These are phyloP conservation scores for Oryzias woworae DNA, from an alignment of 2,113 vertebrate species.

Conservation along the genomic window DNA sequence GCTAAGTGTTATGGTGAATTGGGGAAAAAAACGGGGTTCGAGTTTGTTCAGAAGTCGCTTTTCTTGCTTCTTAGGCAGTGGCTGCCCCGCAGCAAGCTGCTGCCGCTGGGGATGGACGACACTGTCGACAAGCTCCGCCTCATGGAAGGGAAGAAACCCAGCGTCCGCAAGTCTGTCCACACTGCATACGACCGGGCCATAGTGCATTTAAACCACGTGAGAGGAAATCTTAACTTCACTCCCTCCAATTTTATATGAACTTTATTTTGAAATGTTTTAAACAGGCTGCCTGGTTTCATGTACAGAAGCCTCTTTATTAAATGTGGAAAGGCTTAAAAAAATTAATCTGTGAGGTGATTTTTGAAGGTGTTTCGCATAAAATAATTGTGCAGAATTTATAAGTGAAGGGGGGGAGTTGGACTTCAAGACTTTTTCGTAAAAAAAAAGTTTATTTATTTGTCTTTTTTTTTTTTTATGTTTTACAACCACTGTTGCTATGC, in stretches of 20 bases:
- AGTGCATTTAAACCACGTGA: conserved; percentile 89
- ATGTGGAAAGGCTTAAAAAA: conserved; percentile 5
- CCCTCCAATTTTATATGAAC: conserved; percentile 86
- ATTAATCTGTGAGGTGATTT: conserved; percentile 15
- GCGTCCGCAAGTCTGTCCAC: conserved; percentile 96
- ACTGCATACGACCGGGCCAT: conserved; percentile 94
- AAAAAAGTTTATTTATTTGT: conserved; percentile 38
- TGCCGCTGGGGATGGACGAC: conserved; percentile 89
- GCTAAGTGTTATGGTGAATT: too few relatives aligned
- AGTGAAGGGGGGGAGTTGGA: conserved; percentile 15
- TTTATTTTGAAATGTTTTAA: conserved; percentile 31
- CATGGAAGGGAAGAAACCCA: conserved; percentile 95
- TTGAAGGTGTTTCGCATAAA: conserved; percentile 39
- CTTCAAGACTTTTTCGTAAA: conserved; percentile 41
- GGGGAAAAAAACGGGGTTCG: neutral
- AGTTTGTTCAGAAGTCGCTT: conserved; percentile 9
- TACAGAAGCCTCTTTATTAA: conserved; percentile 32
- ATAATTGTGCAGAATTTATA: conserved; percentile 35
- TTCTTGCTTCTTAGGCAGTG: conserved; percentile 86
- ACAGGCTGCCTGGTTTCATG: conserved; percentile 20
- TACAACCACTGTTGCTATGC: conserved; percentile 57
- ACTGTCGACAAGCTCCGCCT: conserved; percentile 94
- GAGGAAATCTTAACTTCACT: conserved; percentile 86
- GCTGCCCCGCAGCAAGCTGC: conserved; percentile 91
- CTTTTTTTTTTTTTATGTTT: conserved; percentile 33